phyloP scores from a whole-genome alignment of 2,113 vertebrate species.

The Pluvianellus socialis region DNA sequence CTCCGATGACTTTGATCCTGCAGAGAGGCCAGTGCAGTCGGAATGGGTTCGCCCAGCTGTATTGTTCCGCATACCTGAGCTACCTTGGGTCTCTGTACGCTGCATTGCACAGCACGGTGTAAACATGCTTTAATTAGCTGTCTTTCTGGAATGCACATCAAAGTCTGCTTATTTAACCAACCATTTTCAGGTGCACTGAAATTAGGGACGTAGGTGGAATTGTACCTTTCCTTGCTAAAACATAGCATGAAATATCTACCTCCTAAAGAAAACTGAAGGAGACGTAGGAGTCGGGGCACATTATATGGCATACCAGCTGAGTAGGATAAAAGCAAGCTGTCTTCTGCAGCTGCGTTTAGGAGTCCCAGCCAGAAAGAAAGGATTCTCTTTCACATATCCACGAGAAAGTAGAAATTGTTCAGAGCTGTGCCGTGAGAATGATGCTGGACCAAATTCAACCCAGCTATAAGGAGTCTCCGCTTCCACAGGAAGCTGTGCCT shows the following conservation, averaged over 20 bases:
- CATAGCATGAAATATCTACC: not conserved
- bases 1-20: not conserved
- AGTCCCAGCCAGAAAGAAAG: conserved; percentile 41
- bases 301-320: conserved; percentile 21
- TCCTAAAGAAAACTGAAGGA: not conserved
- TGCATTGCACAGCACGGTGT: not conserved
- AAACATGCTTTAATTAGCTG: not conserved
- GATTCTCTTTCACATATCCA: conserved; percentile 57
- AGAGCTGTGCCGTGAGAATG: conserved; percentile 36
- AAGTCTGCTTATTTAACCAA: conserved; percentile 1
- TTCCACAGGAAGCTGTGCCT: conserved; percentile 59
- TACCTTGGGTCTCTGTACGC: not conserved
- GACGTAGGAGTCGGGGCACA: not conserved
- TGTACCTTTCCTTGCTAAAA: not conserved
- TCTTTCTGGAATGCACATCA: not conserved
- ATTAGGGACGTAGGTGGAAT: not conserved
- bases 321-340: conserved; percentile 61
- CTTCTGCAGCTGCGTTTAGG: conserved; percentile 46
- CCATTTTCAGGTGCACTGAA: not conserved
- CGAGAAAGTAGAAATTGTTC: conserved; percentile 69
- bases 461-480: conserved; percentile 12
- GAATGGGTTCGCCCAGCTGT: not conserved
- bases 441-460: conserved; percentile 52
- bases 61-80: not conserved
- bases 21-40: not conserved